These are phyloP conservation scores for Poecilobothrus nobilitatus DNA, from an alignment of 2,888 invertebrate genomes.

Conservation along the genomic window DNA sequence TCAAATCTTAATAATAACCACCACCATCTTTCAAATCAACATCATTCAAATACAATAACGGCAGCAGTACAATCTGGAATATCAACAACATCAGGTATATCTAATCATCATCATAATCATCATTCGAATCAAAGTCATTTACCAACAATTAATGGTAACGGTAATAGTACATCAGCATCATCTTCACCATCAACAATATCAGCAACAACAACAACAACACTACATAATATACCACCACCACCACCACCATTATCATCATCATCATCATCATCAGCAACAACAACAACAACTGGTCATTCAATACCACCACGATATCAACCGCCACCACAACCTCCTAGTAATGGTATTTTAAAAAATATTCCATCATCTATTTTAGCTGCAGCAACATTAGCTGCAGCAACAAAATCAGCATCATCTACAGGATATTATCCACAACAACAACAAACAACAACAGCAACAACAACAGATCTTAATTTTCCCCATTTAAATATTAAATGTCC, in stretches of 20 bases:
- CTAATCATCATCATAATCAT: background rate
- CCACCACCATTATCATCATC: too few relatives aligned
- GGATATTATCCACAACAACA: constrained; percentile 14
- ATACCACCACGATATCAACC: constrained; percentile 70
- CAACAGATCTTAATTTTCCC: constrained; percentile 21
- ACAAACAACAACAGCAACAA: constrained; percentile 14
- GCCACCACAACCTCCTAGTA: constrained; percentile 56
- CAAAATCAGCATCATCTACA: constrained; percentile 22
- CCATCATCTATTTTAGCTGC: constrained; percentile 13
- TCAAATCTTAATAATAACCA: background rate
- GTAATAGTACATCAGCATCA: constrained; percentile 6
- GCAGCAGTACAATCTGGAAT: background rate
- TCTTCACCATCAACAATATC: background rate
- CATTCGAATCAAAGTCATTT: background rate
- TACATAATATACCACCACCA: background rate
- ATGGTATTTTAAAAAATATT: constrained; percentile 46
- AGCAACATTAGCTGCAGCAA: constrained; percentile 23
- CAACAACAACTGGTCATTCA: constrained; percentile 21
- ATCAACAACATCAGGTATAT: background rate
- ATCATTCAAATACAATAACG: background rate
- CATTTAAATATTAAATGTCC: constrained; percentile 42
- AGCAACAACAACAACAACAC: background rate
- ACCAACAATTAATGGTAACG: background rate
- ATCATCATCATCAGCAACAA: background rate
- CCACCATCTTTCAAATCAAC: background rate